Base-by-base conservation (phyloP, 2,888 invertebrate genomes). In the Macropis europaea region DNA sequence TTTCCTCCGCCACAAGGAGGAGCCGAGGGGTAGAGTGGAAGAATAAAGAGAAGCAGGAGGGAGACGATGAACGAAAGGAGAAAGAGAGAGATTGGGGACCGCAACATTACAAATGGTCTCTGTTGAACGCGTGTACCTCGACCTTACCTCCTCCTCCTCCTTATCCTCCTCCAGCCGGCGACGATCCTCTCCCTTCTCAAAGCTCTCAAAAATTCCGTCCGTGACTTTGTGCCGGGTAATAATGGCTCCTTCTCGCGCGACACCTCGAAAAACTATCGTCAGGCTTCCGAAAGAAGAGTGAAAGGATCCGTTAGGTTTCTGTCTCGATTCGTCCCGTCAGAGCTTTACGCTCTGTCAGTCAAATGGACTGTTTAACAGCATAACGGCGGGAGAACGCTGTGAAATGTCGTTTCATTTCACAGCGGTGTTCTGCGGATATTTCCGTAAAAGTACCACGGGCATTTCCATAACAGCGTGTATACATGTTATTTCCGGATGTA, bases 141-240 rank as follows among this genome's bases (percentile, higher is more conserved):
- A 59, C 32, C 63, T 62, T 54, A 45, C 30, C 28, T 47, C 26
- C 15, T 40, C 17, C 28, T 26, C n/a, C 13, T 17, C 6, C 45
- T 6, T 26, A 28, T 13, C 62, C 15, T 28, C 42, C n/a, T 11
- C 11, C 7, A 7, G 15, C n/a, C 1, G 22, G 3, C 30, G n/a
- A 32, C 9, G 4, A 7, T 59, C 36, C 19, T 22, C 32, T 61
- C 19, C 2, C 28, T 17, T 2, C 15, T 32, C 48, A 53, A 34
- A 42, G 3, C 26, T 22, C 53, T 22, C 26, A 19, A 48, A 54
- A 61, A 53, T 64, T 11, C 36, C 19, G 40, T 47, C 48, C 42
- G 13, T 17, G 32, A 73, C 36, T 75, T 53, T 53, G 22, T 57
- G 19, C 19, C 52, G 19, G 42, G 69, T 69, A 56, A 52, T 63